phyloP scores from a whole-genome alignment of 1,140 invertebrate genomes.

The Drosophila dunni region DNA sequence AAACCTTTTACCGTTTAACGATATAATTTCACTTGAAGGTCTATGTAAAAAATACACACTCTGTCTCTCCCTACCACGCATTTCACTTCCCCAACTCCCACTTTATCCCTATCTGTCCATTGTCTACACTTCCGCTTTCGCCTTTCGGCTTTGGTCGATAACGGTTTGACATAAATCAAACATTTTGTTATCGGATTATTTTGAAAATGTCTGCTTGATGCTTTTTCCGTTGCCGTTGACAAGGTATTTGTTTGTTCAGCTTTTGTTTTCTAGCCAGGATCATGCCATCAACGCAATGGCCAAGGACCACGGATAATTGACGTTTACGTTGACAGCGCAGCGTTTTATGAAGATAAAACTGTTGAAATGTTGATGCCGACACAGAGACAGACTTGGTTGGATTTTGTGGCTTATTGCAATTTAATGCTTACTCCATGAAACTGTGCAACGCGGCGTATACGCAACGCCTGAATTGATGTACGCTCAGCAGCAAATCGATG shows the following conservation, averaged over 20 bases:
- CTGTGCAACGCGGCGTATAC: conserved; percentile 9
- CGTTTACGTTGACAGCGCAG: conserved; percentile 55
- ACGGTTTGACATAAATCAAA: conserved; percentile 75
- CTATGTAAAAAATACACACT: no score
- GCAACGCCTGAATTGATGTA: conserved; percentile 27
- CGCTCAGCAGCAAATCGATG: conserved; percentile 45
- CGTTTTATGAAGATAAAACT: conserved; percentile 59
- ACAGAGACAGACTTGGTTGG: conserved; percentile 29
- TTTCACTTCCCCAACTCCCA: background rate
- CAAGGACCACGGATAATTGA: conserved; percentile 63
- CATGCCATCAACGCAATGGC: conserved; percentile 60
- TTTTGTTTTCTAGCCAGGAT: conserved; percentile 56
- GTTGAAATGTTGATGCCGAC: conserved; percentile 42
- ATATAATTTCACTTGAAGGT: no score
- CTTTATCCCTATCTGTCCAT: background rate
- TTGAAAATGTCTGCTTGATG: conserved; percentile 60
- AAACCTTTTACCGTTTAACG: no score
- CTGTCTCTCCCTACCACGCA: background rate
- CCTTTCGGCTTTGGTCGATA: conserved; percentile 19
- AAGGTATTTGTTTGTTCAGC: conserved; percentile 55
- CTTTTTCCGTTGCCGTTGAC: conserved; percentile 54
- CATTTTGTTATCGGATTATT: conserved; percentile 67
- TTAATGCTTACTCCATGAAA: conserved; percentile 50
- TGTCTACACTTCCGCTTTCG: background rate
- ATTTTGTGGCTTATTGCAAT: conserved; percentile 62